These are phyloP conservation scores for Resseliella maxima DNA, from an alignment of 2,888 invertebrate genomes.

Conservation along the genomic window DNA sequence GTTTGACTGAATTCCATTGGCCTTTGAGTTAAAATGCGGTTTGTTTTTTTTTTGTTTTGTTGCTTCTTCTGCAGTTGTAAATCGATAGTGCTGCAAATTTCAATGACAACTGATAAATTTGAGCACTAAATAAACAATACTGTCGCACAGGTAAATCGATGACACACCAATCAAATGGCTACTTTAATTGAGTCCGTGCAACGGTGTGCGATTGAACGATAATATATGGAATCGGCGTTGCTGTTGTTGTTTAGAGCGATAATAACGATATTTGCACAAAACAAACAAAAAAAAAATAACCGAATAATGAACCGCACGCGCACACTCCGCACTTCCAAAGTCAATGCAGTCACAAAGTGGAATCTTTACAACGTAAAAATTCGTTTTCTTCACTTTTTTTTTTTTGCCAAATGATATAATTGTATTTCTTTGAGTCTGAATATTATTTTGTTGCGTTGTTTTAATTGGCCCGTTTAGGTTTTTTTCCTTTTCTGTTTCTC, in stretches of 20 bases:
- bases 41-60: too few species aligned
- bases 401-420: too few species aligned
- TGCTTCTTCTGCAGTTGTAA: too few species aligned
- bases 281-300: too few species aligned
- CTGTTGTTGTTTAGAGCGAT: neutral
- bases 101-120: neutral
- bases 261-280: constrained; percentile 1
- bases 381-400: neutral
- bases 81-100: neutral
- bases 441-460: neutral
- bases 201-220: neutral
- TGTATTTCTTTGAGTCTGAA: neutral
- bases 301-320: constrained; percentile 12
- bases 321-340: neutral
- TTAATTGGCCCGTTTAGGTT: neutral
- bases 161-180: neutral
- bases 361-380: neutral
- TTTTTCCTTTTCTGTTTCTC: neutral
- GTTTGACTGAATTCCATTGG: neutral
- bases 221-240: neutral
- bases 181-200: neutral
- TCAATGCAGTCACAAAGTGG: neutral
- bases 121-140: neutral
- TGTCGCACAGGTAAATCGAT: neutral
- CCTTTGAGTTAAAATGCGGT: neutral